Conservation (phyloP, 2,113 vertebrate genomes). For the Andinoacara biseriatus region DNA sequence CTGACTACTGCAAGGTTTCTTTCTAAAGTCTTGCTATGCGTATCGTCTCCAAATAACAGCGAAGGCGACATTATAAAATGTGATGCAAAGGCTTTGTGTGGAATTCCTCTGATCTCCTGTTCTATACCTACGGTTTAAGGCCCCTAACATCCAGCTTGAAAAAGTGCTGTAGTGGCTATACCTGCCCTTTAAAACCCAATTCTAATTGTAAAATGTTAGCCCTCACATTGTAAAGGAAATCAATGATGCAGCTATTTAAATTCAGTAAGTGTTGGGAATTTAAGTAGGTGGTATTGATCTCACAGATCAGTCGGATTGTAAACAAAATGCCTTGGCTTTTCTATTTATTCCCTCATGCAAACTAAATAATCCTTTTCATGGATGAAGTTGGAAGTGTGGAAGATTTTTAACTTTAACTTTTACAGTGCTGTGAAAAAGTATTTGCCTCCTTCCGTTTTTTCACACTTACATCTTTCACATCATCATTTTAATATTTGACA, state of each 20-base stretch:
- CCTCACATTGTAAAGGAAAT: slow-evolving; percentile 5
- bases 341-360: background rate
- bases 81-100: background rate
- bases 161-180: background rate
- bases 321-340: background rate
- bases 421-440: no score
- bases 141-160: background rate
- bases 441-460: no score
- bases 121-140: background rate
- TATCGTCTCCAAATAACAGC: background rate
- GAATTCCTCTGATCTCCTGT: background rate
- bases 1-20: background rate
- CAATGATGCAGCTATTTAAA: slow-evolving; percentile 17
- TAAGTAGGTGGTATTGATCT: slow-evolving; percentile 47
- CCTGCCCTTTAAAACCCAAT: background rate
- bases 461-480: no score
- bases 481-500: no score
- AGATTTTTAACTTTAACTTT: no score
- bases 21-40: background rate
- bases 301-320: slow-evolving; percentile 37
- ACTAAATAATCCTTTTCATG: background rate
- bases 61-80: background rate
- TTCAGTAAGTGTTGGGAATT: slow-evolving; percentile 42
- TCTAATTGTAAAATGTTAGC: slow-evolving; percentile 11
- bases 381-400: no score